Evolutionary conservation across 2,113 vertebrate genomes (phyloP), one percentile per base, ranked within the genome.

Genomic region (Muntiacus muntjak): DNA sequence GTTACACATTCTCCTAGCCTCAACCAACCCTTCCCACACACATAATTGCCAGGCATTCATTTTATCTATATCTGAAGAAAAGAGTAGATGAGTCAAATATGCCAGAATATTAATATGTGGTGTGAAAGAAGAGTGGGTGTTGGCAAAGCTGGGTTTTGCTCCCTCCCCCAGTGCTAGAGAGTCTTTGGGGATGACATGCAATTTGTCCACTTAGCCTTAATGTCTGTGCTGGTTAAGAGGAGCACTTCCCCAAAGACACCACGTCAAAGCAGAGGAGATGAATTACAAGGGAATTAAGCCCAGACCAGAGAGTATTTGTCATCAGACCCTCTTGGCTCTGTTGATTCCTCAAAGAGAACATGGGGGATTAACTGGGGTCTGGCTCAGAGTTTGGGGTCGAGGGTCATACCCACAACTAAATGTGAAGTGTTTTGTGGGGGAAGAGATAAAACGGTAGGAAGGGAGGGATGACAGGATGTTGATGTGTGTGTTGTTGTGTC

Each of bases 61-160:
- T 82, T 97, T 91, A 87, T 94, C 87, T 89, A 6, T 36, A 93
- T 91, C 87, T 96, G 74, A 93, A 96, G 26, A 86, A 95, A 79
- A 95, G 16, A 96, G 47, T 45, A 30, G 55, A 92, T 96, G 96
- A 97, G 94, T 97, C 97, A 98, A 95, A 90, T 50, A 47, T 88
- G 36, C 81, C 94, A 96, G 60, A 33, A 82, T 87, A 84, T 84
- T 82, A 88, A 90, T 36, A 33, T 92, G 21, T 13, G 81, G 15
- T 71, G 15, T 79, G 81, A 94, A 97, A 91, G 84, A 86, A 90
- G 89, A 50, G 95, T 96, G 87, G 96, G 96, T 81, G 96, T 97
- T 88, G 89, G 93, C 89, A 95, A 96, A 94, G 57, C 74, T 91
- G 50, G 40, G 78, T 76, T 95, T 85, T 81, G n/a, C 79, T 96